A percentile compares a stretch with the other conserved stretches of the same genome.
Conservation (phyloP, 2,113 vertebrate species). For the Oreamnos americanus region DNA sequence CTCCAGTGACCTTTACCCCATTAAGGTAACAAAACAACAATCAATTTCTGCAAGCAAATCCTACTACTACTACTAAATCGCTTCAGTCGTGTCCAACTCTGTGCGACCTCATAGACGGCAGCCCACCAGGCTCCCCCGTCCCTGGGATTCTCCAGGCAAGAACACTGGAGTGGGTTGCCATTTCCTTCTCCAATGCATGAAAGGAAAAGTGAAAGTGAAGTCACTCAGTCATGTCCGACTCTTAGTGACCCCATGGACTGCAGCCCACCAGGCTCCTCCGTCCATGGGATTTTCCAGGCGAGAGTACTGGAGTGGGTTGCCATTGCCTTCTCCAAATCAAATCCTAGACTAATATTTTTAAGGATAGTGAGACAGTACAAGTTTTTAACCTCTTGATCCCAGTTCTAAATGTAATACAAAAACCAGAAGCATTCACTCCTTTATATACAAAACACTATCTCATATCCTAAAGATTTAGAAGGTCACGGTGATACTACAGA, state of each 20-base stretch:
- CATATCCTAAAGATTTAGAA: neutral
- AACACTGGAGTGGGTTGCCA: no score
- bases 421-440: neutral
- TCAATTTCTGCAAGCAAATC: neutral
- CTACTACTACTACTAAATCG: neutral
- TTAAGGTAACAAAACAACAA: conserved; percentile 16
- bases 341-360: conserved; percentile 7
- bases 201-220: no score
- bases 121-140: no score
- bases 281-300: no score
- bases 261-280: no score
- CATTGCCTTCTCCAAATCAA: neutral
- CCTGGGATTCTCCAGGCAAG: no score
- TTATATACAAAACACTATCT: neutral
- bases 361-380: neutral
- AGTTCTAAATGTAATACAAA: conserved; percentile 11
- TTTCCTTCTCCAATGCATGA: no score
- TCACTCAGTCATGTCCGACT: no score
- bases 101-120: no score
- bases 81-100: no score
- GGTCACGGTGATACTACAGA: neutral
- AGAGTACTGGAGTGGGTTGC: no score
- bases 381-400: neutral
- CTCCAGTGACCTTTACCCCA: neutral
- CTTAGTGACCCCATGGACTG: no score